phyloP scores from a whole-genome alignment of 2,888 invertebrate species.

The Lithophane semibrunnea region DNA sequence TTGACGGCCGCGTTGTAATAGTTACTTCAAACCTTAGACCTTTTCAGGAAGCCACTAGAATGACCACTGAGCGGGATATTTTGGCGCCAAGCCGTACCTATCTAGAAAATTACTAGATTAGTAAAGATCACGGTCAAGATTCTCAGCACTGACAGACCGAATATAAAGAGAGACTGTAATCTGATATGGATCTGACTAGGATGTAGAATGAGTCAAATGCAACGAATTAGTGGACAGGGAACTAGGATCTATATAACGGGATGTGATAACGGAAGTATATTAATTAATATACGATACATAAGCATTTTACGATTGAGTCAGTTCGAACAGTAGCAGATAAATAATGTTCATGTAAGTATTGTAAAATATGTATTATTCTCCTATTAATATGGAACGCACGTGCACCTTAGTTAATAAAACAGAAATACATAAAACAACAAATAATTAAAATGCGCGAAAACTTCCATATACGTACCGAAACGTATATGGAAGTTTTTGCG shows the following conservation, averaged over 20 bases:
- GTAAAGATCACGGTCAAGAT: neutral
- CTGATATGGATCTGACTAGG: neutral
- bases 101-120: neutral
- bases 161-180: neutral
- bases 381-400: slow-evolving; percentile 38
- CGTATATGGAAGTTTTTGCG: no score
- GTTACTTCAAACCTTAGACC: neutral
- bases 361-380: slow-evolving; percentile 31
- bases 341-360: slow-evolving; percentile 1
- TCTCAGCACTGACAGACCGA: neutral
- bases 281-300: slow-evolving; percentile 5
- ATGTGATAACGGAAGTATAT: slow-evolving; percentile 27
- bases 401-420: slow-evolving; percentile 22
- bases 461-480: slow-evolving; percentile 11
- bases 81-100: neutral
- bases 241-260: slow-evolving; percentile 4
- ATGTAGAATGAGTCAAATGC: slow-evolving; percentile 18
- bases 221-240: neutral
- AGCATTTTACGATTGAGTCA: slow-evolving; percentile 24
- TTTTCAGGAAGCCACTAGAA: neutral
- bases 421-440: slow-evolving; percentile 26
- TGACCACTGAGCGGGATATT: neutral
- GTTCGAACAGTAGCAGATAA: slow-evolving; percentile 12
- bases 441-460: slow-evolving; percentile 46
- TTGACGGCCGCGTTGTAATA: neutral